A percentile compares a stretch with the other conserved stretches of the same genome.
phyloP scores from a whole-genome alignment of 2,113 vertebrate genomes.

The human region DNA sequence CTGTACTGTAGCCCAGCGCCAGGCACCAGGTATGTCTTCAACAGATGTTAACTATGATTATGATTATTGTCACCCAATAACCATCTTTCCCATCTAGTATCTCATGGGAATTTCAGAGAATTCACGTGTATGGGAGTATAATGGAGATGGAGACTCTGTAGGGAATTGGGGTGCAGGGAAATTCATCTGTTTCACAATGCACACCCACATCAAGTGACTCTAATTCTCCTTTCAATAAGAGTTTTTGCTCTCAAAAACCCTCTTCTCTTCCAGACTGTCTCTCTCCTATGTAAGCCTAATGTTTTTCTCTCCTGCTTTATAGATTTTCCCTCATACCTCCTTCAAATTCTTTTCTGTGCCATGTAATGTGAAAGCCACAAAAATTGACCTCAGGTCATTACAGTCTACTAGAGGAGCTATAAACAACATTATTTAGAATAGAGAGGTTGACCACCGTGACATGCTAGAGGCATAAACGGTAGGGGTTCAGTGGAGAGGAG shows the following conservation, averaged over 20 bases:
- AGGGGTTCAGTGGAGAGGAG: neutral
- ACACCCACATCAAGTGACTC: neutral
- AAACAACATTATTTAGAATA: neutral
- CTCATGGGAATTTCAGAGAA: neutral
- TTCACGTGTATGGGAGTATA: neutral
- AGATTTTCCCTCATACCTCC: neutral
- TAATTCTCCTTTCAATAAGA: neutral
- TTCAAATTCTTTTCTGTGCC: neutral
- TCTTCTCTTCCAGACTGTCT: neutral
- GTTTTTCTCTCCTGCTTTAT: neutral
- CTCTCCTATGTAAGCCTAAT: neutral
- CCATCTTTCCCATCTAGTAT: neutral
- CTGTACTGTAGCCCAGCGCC: neutral
- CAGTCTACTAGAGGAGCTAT: neutral
- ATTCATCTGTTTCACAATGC: neutral
- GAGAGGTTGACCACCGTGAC: neutral
- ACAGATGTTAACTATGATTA: neutral
- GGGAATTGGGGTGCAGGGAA: neutral
- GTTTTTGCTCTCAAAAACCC: neutral
- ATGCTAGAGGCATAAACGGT: neutral
- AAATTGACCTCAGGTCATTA: neutral
- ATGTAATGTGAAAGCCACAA: neutral
- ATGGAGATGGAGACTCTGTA: neutral
- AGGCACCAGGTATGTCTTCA: neutral
- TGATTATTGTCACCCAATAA: neutral